Conservation (phyloP, 2,113 vertebrate species). For the Phrynosoma platyrhinos region DNA sequence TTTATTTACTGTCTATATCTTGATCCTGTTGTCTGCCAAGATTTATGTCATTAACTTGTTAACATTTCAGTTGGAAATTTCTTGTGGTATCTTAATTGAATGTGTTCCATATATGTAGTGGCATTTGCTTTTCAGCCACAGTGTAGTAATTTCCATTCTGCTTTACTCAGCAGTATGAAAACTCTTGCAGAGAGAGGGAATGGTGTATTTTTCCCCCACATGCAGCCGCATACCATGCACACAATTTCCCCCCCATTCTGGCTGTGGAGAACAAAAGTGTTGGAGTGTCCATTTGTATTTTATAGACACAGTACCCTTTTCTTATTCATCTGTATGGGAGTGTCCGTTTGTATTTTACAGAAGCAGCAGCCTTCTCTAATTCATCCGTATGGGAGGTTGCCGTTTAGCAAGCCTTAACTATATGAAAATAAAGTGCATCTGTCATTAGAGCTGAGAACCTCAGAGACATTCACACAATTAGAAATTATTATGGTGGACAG, state of each 20-base stretch:
- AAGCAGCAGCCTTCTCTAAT: not conserved
- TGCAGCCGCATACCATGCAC: not conserved
- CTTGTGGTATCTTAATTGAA: conserved; percentile 48
- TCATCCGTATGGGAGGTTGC: not conserved
- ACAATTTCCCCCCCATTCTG: conserved; percentile 14
- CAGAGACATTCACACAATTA: not conserved
- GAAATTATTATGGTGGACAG: conserved; percentile 28
- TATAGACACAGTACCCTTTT: not conserved
- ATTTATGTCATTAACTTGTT: conserved; percentile 30
- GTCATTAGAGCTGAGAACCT: conserved; percentile 1
- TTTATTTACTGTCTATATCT: conserved; percentile 64
- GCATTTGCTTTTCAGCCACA: not conserved
- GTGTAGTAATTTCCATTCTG: not conserved
- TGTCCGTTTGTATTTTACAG: not conserved
- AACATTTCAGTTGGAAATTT: conserved; percentile 58
- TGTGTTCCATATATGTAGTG: not conserved
- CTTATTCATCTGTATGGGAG: too few species aligned
- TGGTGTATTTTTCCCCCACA: conserved; percentile 5
- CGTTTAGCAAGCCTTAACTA: conserved; percentile 33
- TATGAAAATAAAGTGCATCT: conserved; percentile 26
- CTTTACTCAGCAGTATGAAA: conserved; percentile 2
- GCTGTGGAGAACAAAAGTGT: not conserved
- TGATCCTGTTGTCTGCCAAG: conserved; percentile 56
- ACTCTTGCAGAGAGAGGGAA: not conserved
- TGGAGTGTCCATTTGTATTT: conserved; percentile 7